A percentile compares a stretch with the other conserved stretches of the same genome.
phyloP scores from a whole-genome alignment of 2,113 vertebrate genomes.

The Dolichotis patagonum region DNA sequence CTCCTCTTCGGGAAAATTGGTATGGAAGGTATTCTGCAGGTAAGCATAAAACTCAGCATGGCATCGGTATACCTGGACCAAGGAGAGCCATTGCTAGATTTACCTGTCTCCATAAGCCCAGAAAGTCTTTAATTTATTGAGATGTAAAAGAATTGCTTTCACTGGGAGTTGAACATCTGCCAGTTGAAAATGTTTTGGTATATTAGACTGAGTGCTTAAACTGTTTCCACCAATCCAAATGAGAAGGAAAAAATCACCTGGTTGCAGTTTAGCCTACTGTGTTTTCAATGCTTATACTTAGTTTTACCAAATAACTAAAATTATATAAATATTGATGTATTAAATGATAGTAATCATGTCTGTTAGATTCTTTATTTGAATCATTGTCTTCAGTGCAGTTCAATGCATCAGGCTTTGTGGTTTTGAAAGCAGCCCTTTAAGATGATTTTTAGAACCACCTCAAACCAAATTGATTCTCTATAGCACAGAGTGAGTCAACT shows the following conservation, averaged over 20 bases:
- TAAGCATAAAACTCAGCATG: slow-evolving; percentile 61
- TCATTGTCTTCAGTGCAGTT: not conserved
- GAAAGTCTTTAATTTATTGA: not conserved
- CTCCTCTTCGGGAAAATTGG: slow-evolving; percentile 84
- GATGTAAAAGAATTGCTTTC: not conserved
- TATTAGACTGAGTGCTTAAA: not conserved
- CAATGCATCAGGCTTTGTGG: not conserved
- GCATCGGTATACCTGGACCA: not conserved
- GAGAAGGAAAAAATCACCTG: not conserved
- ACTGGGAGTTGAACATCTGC: not conserved
- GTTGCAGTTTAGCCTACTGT: not conserved
- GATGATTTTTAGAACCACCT: slow-evolving; percentile 55
- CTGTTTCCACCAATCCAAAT: not conserved
- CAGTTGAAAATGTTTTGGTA: not conserved
- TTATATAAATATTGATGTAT: not conserved
- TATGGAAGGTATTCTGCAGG: slow-evolving; percentile 82
- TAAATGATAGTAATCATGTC: not conserved
- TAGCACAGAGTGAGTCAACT: not conserved
- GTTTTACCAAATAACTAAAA: not conserved
- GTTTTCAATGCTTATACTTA: not conserved
- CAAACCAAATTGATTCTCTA: slow-evolving; percentile 32
- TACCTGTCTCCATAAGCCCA: not conserved
- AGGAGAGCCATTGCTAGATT: not conserved
- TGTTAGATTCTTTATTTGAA: slow-evolving; percentile 50
- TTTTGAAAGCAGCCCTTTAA: slow-evolving; percentile 50